Evolutionary conservation across 2,113 vertebrate species (phyloP).

Genomic region (Perccottus glenii): DNA sequence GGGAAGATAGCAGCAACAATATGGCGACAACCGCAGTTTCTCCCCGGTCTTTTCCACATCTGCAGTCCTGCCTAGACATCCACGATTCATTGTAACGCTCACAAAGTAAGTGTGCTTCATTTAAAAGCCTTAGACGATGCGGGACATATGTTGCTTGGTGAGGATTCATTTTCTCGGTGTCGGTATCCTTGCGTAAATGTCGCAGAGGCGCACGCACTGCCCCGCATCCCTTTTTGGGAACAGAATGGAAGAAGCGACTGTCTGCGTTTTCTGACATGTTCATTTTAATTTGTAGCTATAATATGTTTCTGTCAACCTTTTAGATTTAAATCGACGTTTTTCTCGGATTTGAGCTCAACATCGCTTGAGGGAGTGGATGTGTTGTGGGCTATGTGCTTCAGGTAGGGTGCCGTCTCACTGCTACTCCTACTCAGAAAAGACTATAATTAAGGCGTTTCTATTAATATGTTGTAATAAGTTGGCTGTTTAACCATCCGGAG

Average conservation of each 20-base stretch:
- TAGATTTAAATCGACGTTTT: constrained; percentile 9
- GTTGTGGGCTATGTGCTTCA: constrained; percentile 31
- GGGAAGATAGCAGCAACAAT: constrained; percentile 83
- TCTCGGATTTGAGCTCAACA: constrained; percentile 24
- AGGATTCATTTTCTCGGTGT: constrained; percentile 24
- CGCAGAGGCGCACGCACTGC: constrained; percentile 80
- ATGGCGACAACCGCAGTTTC: constrained; percentile 92
- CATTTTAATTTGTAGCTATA: constrained; percentile 14
- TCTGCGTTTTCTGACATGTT: constrained; percentile 37
- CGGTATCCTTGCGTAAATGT: constrained; percentile 76
- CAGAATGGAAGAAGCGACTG: constrained; percentile 35
- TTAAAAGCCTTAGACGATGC: constrained; percentile 1
- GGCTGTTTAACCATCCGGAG: constrained; percentile 6
- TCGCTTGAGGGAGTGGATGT: constrained; percentile 29
- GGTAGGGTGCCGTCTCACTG: constrained; percentile 46
- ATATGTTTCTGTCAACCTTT: background rate
- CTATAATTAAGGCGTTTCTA: background rate
- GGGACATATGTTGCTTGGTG: constrained; percentile 21
- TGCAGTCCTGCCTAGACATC: constrained; percentile 81
- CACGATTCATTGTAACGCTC: constrained; percentile 78
- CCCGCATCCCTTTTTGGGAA: constrained; percentile 43
- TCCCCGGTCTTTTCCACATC: constrained; percentile 81
- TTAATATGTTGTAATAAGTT: background rate
- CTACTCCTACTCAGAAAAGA: background rate
- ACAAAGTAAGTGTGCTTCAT: constrained; percentile 70